Percentiles rank a stretch among this genome's conserved stretches.
phyloP scores from a whole-genome alignment of 2,888 invertebrate genomes.

The Rhodophaea formosa region DNA sequence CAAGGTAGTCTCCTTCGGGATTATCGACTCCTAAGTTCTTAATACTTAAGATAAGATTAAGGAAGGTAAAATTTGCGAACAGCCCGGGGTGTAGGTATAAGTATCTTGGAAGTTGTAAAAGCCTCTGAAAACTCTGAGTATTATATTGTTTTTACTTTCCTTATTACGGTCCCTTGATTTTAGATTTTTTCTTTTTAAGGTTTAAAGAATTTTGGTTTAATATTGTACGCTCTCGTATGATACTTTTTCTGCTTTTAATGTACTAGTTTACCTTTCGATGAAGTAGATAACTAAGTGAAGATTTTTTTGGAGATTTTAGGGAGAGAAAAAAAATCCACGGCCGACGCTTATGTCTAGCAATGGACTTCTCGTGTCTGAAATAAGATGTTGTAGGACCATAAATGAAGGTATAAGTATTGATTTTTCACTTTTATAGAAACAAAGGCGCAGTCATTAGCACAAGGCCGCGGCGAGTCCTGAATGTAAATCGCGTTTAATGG shows the following conservation, averaged over 20 bases:
- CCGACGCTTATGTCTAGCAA: too few relatives aligned
- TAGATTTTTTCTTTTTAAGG: not conserved
- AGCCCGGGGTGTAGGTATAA: not conserved
- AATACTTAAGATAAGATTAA: slow-evolving; percentile 7
- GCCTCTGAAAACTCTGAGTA: not conserved
- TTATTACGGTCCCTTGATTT: not conserved
- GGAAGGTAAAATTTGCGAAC: slow-evolving; percentile 4
- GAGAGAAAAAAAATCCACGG: too few relatives aligned
- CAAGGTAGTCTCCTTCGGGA: not conserved
- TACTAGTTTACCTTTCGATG: too few relatives aligned
- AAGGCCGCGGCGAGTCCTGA: not conserved
- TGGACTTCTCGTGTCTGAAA: too few relatives aligned
- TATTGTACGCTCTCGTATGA: too few relatives aligned
- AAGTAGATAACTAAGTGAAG: too few relatives aligned
- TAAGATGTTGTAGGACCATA: too few relatives aligned
- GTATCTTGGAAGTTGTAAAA: not conserved
- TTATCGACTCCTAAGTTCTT: slow-evolving; percentile 1
- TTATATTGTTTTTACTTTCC: slow-evolving; percentile 6
- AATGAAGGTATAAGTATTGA: not conserved
- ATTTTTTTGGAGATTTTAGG: too few relatives aligned
- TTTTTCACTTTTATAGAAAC: slow-evolving; percentile 1
- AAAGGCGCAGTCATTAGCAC: not conserved
- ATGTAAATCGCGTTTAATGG: slow-evolving; percentile 10
- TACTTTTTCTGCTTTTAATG: too few relatives aligned
- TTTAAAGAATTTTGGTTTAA: not conserved